phyloP scores from a whole-genome alignment of 2,888 invertebrate genomes.

The Polymixis flavicincta region DNA sequence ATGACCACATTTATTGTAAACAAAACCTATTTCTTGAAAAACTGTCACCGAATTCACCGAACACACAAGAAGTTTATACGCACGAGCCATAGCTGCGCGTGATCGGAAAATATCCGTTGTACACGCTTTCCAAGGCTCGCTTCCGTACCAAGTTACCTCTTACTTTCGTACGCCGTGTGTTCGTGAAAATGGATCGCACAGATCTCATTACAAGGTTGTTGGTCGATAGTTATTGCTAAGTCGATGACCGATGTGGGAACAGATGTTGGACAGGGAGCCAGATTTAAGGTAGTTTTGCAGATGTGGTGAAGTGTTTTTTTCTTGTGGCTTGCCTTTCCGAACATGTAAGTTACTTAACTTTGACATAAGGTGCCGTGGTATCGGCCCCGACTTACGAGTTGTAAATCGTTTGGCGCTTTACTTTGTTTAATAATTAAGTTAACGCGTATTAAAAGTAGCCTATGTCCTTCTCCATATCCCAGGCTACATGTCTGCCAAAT shows the following conservation, averaged over 20 bases:
- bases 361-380: too few relatives aligned
- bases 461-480: too few relatives aligned
- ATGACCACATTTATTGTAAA: conserved; percentile 9
- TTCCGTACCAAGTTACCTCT: conserved; percentile 47
- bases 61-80: conserved; percentile 46
- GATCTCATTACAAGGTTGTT: conserved; percentile 62
- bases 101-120: conserved; percentile 68
- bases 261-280: not conserved
- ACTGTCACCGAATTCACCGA: conserved; percentile 17
- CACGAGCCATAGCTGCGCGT: conserved; percentile 59
- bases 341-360: not conserved
- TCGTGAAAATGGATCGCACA: conserved; percentile 55
- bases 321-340: not conserved
- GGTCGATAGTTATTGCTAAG: conserved; percentile 29
- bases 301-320: not conserved
- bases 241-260: conserved; percentile 49
- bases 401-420: too few relatives aligned
- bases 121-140: conserved; percentile 69
- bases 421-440: too few relatives aligned
- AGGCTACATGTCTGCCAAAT: too few relatives aligned
- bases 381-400: too few relatives aligned
- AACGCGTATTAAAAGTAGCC: too few relatives aligned
- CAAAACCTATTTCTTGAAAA: conserved; percentile 25
- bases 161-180: conserved; percentile 60
- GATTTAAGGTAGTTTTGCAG: not conserved